These are phyloP conservation scores for Eurystomus gularis DNA, from an alignment of 2,113 vertebrate genomes.

Conservation along the genomic window DNA sequence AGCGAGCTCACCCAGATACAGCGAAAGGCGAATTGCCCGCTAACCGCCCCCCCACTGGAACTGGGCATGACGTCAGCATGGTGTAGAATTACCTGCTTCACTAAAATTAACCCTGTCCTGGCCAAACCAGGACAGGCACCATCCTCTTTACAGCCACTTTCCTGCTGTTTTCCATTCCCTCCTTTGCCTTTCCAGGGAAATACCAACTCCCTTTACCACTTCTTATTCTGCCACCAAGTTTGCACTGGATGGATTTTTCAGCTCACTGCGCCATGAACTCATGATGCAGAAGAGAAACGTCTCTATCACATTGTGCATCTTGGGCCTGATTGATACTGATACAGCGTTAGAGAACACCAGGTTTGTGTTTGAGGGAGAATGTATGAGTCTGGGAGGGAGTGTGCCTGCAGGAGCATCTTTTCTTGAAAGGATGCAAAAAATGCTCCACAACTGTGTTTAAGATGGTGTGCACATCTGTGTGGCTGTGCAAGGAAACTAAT, in stretches of 20 bases:
- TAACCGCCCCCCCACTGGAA: too few relatives aligned
- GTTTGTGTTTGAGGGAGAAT: constrained; percentile 34
- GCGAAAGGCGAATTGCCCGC: too few relatives aligned
- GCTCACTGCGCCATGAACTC: constrained; percentile 80
- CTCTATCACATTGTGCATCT: constrained; percentile 80
- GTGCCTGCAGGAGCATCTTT: not conserved
- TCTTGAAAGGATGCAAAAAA: not conserved
- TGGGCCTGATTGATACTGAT: constrained; percentile 83
- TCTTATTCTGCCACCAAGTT: constrained; percentile 84
- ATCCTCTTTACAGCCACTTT: not conserved
- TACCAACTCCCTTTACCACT: constrained; percentile 74
- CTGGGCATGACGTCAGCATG: too few relatives aligned
- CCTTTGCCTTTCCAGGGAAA: constrained; percentile 70
- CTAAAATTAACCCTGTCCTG: too few relatives aligned
- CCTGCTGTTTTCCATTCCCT: not conserved
- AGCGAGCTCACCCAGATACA: too few relatives aligned
- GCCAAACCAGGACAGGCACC: too few relatives aligned
- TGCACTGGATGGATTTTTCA: constrained; percentile 86
- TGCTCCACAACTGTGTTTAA: accelerated
- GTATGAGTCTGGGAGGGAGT: not conserved
- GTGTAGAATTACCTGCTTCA: too few relatives aligned
- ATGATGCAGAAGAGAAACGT: constrained; percentile 79
- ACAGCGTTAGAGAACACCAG: constrained; percentile 75
- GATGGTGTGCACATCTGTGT: accelerated
- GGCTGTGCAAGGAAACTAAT: not conserved